Percentiles rank a stretch among this genome's conserved stretches.
These are phyloP conservation scores for Neodiprion fabricii DNA, from an alignment of 1,140 invertebrate species.

Conservation along the genomic window DNA sequence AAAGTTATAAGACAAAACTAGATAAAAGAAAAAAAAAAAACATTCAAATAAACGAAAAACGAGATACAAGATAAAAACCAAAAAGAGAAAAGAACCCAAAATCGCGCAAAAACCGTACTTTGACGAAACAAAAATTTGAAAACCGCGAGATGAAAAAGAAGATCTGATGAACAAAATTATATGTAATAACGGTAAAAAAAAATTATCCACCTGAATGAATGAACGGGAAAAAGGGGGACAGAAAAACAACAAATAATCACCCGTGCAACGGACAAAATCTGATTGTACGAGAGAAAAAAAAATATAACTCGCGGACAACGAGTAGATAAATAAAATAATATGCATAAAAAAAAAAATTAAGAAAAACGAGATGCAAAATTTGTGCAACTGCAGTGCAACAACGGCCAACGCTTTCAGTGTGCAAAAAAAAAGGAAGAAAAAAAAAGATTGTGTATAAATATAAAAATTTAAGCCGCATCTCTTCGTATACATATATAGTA, in stretches of 20 bases:
- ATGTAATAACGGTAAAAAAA: not conserved
- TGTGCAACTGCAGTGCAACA: not conserved
- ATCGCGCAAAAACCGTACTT: not conserved
- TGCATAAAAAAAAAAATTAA: not conserved
- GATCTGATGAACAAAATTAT: not conserved
- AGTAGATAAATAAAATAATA: too few relatives aligned
- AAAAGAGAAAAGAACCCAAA: too few relatives aligned
- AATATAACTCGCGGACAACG: too few relatives aligned
- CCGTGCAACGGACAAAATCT: too few relatives aligned
- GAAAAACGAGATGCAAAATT: constrained; percentile 12
- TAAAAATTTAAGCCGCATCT: too few relatives aligned
- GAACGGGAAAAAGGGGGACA: too few relatives aligned
- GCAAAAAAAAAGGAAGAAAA: not conserved
- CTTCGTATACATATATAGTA: too few relatives aligned
- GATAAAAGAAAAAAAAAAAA: constrained; percentile 16
- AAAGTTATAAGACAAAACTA: constrained; percentile 27
- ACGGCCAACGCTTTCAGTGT: not conserved
- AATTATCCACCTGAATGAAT: too few relatives aligned
- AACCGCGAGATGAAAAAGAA: not conserved
- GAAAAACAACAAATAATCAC: not conserved
- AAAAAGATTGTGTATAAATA: not conserved
- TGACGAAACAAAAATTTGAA: not conserved
- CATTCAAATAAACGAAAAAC: constrained; percentile 28
- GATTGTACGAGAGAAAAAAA: too few relatives aligned
- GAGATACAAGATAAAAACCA: constrained; percentile 3